These are phyloP conservation scores for Liasis olivaceus DNA, from an alignment of 2,797 vertebrate species.

Conservation along the genomic window DNA sequence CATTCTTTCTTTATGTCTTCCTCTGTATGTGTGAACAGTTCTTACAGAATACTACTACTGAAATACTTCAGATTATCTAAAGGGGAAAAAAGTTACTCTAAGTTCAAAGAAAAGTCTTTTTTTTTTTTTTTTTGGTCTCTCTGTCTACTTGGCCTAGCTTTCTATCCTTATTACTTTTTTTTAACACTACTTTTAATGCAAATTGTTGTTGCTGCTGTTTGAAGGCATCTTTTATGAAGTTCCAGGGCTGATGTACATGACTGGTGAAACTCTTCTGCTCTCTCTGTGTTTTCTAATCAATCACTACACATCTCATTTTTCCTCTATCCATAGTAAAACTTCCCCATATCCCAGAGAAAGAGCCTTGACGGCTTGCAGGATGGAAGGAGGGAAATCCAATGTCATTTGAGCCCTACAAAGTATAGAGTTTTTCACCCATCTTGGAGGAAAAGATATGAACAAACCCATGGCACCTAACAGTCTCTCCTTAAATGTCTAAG, in stretches of 20 bases:
- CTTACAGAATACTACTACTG: slow-evolving; percentile 27
- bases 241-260: not conserved
- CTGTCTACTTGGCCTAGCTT: not conserved
- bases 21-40: slow-evolving; percentile 15
- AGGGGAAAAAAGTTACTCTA: not conserved
- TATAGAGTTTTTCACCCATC: not conserved
- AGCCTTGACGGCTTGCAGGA: not conserved
- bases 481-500: slow-evolving; percentile 14
- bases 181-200: not conserved
- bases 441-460: not conserved
- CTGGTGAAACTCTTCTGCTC: not conserved
- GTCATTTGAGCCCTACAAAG: not conserved
- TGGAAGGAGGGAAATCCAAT: not conserved
- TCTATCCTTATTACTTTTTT: not conserved
- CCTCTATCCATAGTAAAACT: not conserved
- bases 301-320: not conserved
- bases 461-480: slow-evolving; percentile 4
- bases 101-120: not conserved
- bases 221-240: not conserved
- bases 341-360: not conserved
- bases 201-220: not conserved
- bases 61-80: slow-evolving; percentile 20
- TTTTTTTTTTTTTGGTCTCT: not conserved
- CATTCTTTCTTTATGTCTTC: too few species aligned
- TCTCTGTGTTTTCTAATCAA: not conserved